Evolutionary conservation across 2,888 invertebrate species (phyloP), one percentile per base, ranked within the genome.

Genomic region (Hyles lineata): DNA sequence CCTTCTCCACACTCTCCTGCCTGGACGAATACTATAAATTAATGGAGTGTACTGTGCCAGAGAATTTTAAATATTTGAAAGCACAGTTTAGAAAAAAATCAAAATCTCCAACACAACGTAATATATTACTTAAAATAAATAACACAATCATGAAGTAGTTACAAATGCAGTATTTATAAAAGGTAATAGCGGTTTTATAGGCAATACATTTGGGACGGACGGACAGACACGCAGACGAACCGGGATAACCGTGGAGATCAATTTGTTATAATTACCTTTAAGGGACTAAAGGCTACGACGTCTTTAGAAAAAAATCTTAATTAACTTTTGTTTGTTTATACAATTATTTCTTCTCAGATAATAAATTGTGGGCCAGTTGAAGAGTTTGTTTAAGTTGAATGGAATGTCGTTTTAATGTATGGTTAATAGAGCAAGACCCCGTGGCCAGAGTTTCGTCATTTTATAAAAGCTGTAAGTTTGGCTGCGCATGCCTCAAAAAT

Each of bases 111-210:
- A 86, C 86, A 87, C 86, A 90, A 85, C 85, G 86, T 93, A 94
- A 94, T 93, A 92, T 92, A 94, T 94, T 93, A 94, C 92, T 85
- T 92, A 93, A 93, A 94, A 94, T 94, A 93, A 94, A 94, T 94
- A 93, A 93, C 91, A 89, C 91, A 93, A 93, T 94, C 93, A 92
- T 93, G 93, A 93, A 93, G 92, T 92, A 91, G 92, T 93, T 92
- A 92, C 92, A 92, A 92, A 92, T 90, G 93, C 90, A 93, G 92
- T 94, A 93, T 94, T 94, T 94, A 93, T 93, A 93, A 92, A 93
- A 92, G 86, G 89, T 92, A 91, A 93, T 92, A 89, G 92, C 89
- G 82, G 88, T 89, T 94, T 93, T 93, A 93, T 92, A 92, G 92
- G 82, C 85, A 90, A 91, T 92, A 92, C 91, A 90, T 90, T 87